Percentiles rank a stretch among this genome's conserved stretches.
phyloP scores from a whole-genome alignment of 1,140 invertebrate species.

The Zophobas morio region DNA sequence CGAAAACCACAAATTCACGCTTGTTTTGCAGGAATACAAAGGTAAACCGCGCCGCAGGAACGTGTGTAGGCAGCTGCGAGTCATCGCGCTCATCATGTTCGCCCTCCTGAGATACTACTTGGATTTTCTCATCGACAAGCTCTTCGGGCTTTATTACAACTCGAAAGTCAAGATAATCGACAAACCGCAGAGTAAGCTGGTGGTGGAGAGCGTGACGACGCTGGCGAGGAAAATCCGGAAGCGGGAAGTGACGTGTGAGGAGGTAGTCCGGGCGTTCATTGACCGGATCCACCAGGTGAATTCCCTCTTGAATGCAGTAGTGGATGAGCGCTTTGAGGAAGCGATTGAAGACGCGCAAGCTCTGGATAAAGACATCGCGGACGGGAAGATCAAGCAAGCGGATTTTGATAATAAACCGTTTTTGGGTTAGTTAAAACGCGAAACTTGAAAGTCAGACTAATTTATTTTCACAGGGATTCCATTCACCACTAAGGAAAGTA shows the following conservation, averaged over 20 bases:
- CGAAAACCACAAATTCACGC: background rate
- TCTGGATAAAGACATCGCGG: constrained; percentile 78
- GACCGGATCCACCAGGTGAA: constrained; percentile 87
- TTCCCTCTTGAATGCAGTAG: constrained; percentile 84
- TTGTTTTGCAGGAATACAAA: constrained; percentile 8
- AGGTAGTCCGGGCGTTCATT: constrained; percentile 82
- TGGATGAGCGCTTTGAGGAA: constrained; percentile 82
- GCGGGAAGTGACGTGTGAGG: constrained; percentile 75
- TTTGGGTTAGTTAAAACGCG: constrained; percentile 70
- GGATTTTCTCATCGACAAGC: constrained; percentile 68
- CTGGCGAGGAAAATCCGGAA: constrained; percentile 78
- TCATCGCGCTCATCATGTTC: constrained; percentile 45
- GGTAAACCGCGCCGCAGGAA: background rate
- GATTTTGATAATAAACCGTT: constrained; percentile 78
- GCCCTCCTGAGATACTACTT: constrained; percentile 55
- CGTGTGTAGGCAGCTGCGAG: constrained; percentile 28
- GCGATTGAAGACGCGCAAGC: constrained; percentile 83
- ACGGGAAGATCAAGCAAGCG: constrained; percentile 70
- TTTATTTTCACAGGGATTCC: constrained; percentile 77
- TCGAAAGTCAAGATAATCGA: constrained; percentile 71
- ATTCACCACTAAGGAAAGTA: constrained; percentile 81
- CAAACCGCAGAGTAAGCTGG: constrained; percentile 72
- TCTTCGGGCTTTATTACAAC: constrained; percentile 73
- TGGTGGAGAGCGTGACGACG: constrained; percentile 76
- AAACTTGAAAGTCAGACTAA: constrained; percentile 64